These are phyloP conservation scores for Epizoanthus illoricatus DNA, from an alignment of 92 coral and sea anemone genomes.

Conservation along the genomic window DNA sequence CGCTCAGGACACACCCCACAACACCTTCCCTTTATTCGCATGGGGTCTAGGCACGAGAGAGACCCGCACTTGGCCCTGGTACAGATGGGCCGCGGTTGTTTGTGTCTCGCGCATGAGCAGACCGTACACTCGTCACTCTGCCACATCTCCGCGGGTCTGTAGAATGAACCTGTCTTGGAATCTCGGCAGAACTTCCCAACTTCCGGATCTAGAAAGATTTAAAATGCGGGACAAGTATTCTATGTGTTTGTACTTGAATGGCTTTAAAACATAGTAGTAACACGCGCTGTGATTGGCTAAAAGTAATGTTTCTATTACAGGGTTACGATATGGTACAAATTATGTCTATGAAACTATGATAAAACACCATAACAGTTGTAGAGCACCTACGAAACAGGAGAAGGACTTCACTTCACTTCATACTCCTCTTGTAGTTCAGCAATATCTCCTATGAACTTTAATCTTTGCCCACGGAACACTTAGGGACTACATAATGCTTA, in stretches of 20 bases:
- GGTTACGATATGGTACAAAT: no score
- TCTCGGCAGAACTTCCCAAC: slow-evolving; percentile 78
- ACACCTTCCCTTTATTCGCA: slow-evolving; percentile 75
- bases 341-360: no score
- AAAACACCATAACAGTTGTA: no score
- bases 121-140: slow-evolving; percentile 92
- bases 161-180: slow-evolving; percentile 81
- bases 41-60: slow-evolving; percentile 61
- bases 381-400: no score
- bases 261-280: no score
- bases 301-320: no score
- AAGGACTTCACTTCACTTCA: no score
- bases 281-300: no score
- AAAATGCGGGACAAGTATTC: not conserved
- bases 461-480: no score
- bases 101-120: slow-evolving; percentile 75
- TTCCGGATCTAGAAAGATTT: slow-evolving; percentile 48
- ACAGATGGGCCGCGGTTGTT: slow-evolving; percentile 66
- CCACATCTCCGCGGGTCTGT: slow-evolving; percentile 91
- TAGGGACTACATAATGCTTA: no score
- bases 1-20: slow-evolving; percentile 81
- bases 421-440: no score
- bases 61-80: slow-evolving; percentile 65
- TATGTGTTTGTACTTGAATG: not conserved
- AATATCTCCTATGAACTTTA: no score